These are phyloP conservation scores for Eufriesea mexicana DNA, from an alignment of 1,140 invertebrate genomes.

Conservation along the genomic window DNA sequence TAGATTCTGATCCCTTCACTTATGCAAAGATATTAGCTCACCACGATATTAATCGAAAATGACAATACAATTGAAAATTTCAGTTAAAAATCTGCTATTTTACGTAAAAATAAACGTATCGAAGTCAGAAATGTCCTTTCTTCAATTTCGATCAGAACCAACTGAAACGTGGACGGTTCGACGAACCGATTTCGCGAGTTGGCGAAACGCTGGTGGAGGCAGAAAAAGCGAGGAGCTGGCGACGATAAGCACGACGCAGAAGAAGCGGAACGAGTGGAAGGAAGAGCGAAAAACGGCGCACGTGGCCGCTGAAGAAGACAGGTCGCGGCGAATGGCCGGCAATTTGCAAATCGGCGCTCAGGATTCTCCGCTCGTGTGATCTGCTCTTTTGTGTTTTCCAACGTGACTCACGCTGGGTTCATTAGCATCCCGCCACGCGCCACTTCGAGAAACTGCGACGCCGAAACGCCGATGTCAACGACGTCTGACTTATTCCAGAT, in stretches of 20 bases:
- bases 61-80: too few species aligned
- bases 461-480: constrained; percentile 6
- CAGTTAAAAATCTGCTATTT: too few species aligned
- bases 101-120: too few species aligned
- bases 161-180: background rate
- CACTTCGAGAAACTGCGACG: constrained; percentile 25
- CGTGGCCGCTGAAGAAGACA: background rate
- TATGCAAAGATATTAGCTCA: too few species aligned
- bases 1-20: too few species aligned
- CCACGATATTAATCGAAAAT: too few species aligned
- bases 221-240: background rate
- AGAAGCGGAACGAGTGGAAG: background rate
- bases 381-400: constrained; percentile 43
- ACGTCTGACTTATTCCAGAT: constrained; percentile 30
- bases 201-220: background rate
- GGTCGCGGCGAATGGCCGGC: constrained; percentile 26
- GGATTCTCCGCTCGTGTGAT: constrained; percentile 23
- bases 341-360: constrained; percentile 56
- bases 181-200: background rate
- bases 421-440: constrained; percentile 60
- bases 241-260: background rate
- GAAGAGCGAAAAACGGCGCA: background rate
- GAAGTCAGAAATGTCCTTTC: too few species aligned
- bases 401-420: constrained; percentile 62
- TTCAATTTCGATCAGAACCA: too few species aligned